Evolutionary conservation across 1,140 invertebrate species (phyloP).

Genomic region (Drosophila rufa): DNA sequence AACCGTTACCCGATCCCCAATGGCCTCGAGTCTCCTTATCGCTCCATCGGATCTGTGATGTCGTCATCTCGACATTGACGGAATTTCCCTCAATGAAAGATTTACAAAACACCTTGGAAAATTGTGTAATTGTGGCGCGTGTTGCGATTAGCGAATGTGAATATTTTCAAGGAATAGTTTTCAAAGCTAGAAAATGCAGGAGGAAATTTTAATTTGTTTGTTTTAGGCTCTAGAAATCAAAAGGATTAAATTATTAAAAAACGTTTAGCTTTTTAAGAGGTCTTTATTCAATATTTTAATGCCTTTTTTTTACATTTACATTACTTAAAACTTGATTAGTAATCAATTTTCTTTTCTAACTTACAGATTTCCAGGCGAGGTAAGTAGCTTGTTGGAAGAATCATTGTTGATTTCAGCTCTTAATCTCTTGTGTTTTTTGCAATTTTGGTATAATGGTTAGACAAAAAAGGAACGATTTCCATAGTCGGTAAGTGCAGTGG

Average conservation of each 20-base stretch:
- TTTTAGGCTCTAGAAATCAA: no score
- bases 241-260: not conserved
- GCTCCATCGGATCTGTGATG: slow-evolving; percentile 1
- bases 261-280: not conserved
- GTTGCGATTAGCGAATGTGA: slow-evolving; percentile 15
- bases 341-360: slow-evolving; percentile 9
- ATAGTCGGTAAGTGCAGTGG: slow-evolving; percentile 70
- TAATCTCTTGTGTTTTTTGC: slow-evolving; percentile 2
- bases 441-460: slow-evolving; percentile 26
- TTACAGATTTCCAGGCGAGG: slow-evolving; percentile 68
- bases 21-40: not conserved
- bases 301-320: not conserved
- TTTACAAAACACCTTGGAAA: slow-evolving; percentile 48
- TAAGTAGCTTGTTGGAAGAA: slow-evolving; percentile 33
- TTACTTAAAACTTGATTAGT: not conserved
- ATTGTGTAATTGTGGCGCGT: slow-evolving; percentile 58
- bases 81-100: slow-evolving; percentile 55
- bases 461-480: slow-evolving; percentile 55
- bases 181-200: no score
- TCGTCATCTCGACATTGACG: slow-evolving; percentile 4
- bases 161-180: not conserved
- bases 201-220: no score
- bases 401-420: not conserved
- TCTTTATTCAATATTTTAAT: slow-evolving; percentile 7
- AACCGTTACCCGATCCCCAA: not conserved